A percentile compares a stretch with the other conserved stretches of the same genome.
Evolutionary conservation across 2,797 vertebrate genomes (phyloP).

Genomic region (Synaphobranchus kaupii): DNA sequence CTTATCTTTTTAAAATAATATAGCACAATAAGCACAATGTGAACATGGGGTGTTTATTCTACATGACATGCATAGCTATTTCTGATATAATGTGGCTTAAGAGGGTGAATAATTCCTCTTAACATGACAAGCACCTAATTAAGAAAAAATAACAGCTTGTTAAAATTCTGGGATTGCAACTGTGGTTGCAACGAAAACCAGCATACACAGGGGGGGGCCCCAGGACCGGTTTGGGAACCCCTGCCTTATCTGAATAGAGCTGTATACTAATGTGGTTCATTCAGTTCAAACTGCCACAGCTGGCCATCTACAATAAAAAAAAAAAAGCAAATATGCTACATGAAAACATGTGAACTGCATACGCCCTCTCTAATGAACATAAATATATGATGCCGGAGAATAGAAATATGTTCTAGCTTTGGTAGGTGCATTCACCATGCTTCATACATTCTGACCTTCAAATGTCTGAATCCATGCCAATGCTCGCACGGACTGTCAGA

Average conservation of each 20-base stretch:
- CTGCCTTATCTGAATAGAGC: background rate
- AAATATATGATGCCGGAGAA: background rate
- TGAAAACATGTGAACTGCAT: background rate
- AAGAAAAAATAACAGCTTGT: too few species aligned
- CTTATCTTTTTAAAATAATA: too few species aligned
- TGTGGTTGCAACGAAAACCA: too few species aligned
- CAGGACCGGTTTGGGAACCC: too few species aligned
- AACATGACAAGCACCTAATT: too few species aligned
- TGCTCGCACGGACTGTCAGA: background rate
- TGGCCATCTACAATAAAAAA: background rate
- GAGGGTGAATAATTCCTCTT: too few species aligned
- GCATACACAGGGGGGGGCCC: too few species aligned
- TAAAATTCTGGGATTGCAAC: too few species aligned
- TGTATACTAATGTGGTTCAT: background rate
- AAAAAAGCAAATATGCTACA: background rate
- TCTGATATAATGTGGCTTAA: too few species aligned
- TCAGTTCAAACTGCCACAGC: background rate
- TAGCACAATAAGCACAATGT: too few species aligned
- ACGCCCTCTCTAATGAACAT: background rate
- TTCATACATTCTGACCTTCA: constrained; percentile 6
- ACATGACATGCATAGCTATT: too few species aligned
- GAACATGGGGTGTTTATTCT: too few species aligned
- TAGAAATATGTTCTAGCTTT: constrained; percentile 28
- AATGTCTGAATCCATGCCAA: background rate
- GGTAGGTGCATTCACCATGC: constrained; percentile 36